phyloP scores from a whole-genome alignment of 2,113 vertebrate species.

The Oryzias melastigma region DNA sequence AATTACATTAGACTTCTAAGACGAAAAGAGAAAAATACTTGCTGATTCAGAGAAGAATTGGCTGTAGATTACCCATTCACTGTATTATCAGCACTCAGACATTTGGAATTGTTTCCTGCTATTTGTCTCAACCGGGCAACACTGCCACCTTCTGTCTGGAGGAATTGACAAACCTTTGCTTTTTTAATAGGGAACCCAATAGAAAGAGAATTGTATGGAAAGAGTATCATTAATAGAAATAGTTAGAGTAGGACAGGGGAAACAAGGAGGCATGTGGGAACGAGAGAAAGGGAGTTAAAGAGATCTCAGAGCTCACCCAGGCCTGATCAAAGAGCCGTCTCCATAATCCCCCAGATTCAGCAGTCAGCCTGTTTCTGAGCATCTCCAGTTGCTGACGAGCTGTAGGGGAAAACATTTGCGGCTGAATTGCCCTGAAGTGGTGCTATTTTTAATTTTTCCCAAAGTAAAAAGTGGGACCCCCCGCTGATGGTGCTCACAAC shows the following conservation, averaged over 20 bases:
- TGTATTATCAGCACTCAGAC: slow-evolving; percentile 50
- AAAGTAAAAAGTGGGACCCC: slow-evolving; percentile 61
- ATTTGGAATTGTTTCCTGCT: slow-evolving; percentile 46
- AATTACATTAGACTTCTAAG: slow-evolving; percentile 64
- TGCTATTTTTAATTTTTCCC: slow-evolving; percentile 78
- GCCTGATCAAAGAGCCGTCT: slow-evolving; percentile 77
- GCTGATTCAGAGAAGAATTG: slow-evolving; percentile 67
- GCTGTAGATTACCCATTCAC: slow-evolving; percentile 61
- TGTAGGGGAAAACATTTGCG: slow-evolving; percentile 68
- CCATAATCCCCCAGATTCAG: slow-evolving; percentile 77
- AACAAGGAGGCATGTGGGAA: slow-evolving; percentile 28
- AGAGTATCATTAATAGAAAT: slow-evolving; percentile 30
- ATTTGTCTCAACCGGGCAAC: slow-evolving; percentile 66
- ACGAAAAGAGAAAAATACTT: slow-evolving; percentile 59
- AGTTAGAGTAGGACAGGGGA: slow-evolving; percentile 25
- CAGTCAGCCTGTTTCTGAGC: slow-evolving; percentile 72
- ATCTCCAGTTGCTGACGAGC: slow-evolving; percentile 66
- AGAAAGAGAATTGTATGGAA: slow-evolving; percentile 31
- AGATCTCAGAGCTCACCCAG: slow-evolving; percentile 64
- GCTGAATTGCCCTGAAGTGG: slow-evolving; percentile 77
- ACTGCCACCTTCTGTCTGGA: slow-evolving; percentile 74
- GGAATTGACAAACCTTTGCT: slow-evolving; percentile 33
- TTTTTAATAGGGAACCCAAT: slow-evolving; percentile 11
- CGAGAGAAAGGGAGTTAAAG: slow-evolving; percentile 47
- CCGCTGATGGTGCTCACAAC: slow-evolving; percentile 54